phyloP scores from a whole-genome alignment of 2,797 vertebrate genomes.

The Spheniscus humboldti region DNA sequence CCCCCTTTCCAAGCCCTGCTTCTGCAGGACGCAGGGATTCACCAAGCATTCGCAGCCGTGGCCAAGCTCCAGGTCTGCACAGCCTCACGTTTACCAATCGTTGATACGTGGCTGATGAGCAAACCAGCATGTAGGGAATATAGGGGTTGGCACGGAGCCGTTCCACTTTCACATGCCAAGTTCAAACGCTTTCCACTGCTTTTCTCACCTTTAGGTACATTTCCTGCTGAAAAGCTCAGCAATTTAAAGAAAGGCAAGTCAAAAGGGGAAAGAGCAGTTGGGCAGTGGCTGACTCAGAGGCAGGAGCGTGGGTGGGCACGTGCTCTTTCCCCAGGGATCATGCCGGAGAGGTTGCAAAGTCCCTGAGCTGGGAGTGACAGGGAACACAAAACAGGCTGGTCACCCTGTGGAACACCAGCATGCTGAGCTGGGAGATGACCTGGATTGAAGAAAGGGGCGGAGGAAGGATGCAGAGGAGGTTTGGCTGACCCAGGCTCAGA shows the following conservation, averaged over 20 bases:
- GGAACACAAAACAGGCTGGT: neutral
- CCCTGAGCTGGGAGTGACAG: neutral
- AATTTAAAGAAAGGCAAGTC: neutral
- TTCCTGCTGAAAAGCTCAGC: neutral
- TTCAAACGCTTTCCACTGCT: neutral
- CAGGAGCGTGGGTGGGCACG: neutral
- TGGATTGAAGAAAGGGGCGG: neutral
- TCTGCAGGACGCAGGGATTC: neutral
- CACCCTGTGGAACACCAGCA: neutral
- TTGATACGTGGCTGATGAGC: neutral
- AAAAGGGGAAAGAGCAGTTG: conserved; percentile 6
- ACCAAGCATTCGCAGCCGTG: accelerated
- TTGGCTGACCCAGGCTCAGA: neutral
- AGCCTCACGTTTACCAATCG: neutral
- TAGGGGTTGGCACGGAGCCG: accelerated
- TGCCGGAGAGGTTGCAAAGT: neutral
- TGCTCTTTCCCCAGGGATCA: neutral
- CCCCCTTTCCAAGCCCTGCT: neutral
- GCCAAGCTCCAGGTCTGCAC: neutral
- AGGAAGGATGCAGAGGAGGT: neutral
- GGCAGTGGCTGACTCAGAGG: neutral
- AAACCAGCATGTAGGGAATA: neutral
- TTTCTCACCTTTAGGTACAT: conserved; percentile 36
- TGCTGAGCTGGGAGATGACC: neutral
- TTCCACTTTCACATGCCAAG: neutral